Evolutionary conservation across 2,113 vertebrate genomes (phyloP), one percentile per base, ranked within the genome.

Genomic region (Tragulus kanchil): DNA sequence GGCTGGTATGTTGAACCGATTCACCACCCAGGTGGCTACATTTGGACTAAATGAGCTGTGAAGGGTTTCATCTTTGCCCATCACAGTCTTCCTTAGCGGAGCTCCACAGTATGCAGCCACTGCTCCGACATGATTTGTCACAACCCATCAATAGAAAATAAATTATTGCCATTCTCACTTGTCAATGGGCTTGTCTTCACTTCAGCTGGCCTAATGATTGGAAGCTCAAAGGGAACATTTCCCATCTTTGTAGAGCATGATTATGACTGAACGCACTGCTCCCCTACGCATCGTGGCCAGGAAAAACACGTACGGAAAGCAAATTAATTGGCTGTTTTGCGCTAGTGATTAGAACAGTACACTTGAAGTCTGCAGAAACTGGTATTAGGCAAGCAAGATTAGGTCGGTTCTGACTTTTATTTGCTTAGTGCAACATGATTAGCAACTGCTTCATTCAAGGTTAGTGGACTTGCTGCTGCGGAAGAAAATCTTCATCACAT

Each of bases 21-120:
- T 99, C 99, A 99, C 99, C 99, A 99, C 99, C 99, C 99, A 99
- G 99, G 99, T 99, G 99, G 99, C 99, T 99, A 98, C 98, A 99
- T 99, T 99, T 99, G 99, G 99, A 98, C 99, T 99, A 99, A 99
- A 99, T 99, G 99, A 99, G 99, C 99, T 99, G 99, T 99, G 99
- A 99, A 99, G 99, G 99, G 98, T 99, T 99, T 99, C 98, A 98
- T 99, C 99, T 98, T 99, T 99, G 98, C 99, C 98, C 98, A 99
- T 99, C 98, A 83, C 99, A 98, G 97, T 95, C 98, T 99, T 99
- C 97, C 98, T 98, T 98, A 97, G 73, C 89, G 50, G 94, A 98
- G 98, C 94, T 98, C 98, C 97, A 98, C 93, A 98, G 98, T 95
- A 98, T 92, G 98, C 98, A 99, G 98, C 98, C 98, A 98, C 98